Evolutionary conservation across 2,888 invertebrate species (phyloP), one percentile per base, ranked within the genome.

Genomic region (Luffia ferchaultella): DNA sequence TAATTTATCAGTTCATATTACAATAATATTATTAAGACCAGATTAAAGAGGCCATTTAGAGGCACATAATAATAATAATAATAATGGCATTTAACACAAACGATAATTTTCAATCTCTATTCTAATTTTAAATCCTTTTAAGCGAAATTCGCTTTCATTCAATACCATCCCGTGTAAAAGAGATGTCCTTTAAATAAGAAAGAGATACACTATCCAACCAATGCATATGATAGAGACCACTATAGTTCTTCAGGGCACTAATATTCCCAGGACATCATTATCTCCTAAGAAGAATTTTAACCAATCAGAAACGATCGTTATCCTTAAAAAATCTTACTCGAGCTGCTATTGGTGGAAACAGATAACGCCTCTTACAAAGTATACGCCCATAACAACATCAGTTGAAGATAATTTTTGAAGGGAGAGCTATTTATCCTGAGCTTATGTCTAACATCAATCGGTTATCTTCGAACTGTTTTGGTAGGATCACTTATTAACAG

Each of bases 291-390:
- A 57, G 54, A 53, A 58, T 30, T 30, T 55, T 54, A 51, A 58
- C 82, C 80, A 80, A 79, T 83, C 64, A 60, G 56, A 58, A 55
- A 46, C 45, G 50, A 55, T 57, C 58, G 54, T 67, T 78, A 74
- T 82, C 80, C 82, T 82, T 73, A 51, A 60, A 76, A 72, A 73
- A 69, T 65, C 64, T 79, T 79, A 75, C 76, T 77, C 66, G 61
- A 45, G 53, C 59, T 62, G 58, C 65, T 68, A 80, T 83, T 82
- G 82, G 82, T 56, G 52, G 65, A 54, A 54, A 60, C 53, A 79
- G 79, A 82, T 68, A 79, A 74, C 77, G 76, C 76, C 73, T 73
- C 16, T 50, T 2, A 60, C 41, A 41, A 57, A 57, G 62, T 65
- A 54, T 53, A 72, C 78, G 74, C 78, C 78, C 70, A 64, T 65